Conservation (phyloP, 2,797 vertebrate species). For the Cossypha dichroa region DNA sequence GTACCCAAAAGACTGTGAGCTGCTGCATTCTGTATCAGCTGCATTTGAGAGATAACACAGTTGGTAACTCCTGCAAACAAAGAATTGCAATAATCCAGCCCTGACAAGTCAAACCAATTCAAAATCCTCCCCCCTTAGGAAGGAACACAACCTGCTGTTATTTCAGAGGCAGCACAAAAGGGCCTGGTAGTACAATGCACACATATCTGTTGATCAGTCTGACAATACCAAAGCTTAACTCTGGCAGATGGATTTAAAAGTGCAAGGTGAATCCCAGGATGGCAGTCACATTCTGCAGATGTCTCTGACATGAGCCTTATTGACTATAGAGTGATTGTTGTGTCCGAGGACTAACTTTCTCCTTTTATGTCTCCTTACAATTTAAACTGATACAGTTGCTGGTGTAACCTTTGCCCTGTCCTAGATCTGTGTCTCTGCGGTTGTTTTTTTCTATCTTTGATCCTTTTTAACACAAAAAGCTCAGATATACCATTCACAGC, state of each 20-base stretch:
- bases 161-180: not conserved
- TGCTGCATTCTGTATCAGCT: slow-evolving; percentile 22
- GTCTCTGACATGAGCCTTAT: not conserved
- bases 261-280: not conserved
- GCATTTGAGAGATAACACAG: not conserved
- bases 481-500: not conserved
- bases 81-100: slow-evolving; percentile 41
- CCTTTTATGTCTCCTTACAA: not conserved
- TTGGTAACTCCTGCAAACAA: slow-evolving; percentile 41
- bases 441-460: not conserved
- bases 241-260: not conserved
- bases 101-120: not conserved
- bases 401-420: not conserved
- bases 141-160: not conserved
- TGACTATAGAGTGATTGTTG: not conserved
- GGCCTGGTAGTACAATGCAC: not conserved
- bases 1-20: not conserved
- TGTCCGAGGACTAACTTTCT: not conserved
- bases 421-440: not conserved
- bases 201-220: slow-evolving; percentile 11
- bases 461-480: not conserved
- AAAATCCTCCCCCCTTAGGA: not conserved
- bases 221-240: not conserved
- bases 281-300: not conserved
- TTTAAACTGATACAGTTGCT: not conserved